Conservation (phyloP, 30 jellyfish, hydroid and myxozoan species). For the Sanderia malayensis region DNA sequence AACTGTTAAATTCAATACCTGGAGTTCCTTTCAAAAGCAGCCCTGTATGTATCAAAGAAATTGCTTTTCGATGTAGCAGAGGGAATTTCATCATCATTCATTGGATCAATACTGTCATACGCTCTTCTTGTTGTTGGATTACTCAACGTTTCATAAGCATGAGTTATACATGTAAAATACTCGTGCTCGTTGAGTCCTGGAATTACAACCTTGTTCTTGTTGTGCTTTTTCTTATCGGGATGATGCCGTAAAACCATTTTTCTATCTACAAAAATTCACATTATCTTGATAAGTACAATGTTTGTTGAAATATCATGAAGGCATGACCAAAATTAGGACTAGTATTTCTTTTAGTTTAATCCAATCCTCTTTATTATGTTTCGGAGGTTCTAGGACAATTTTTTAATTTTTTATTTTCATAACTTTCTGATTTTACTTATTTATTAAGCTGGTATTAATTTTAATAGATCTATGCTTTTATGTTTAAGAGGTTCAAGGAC, state of each 20-base stretch:
- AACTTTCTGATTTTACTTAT: too few relatives aligned
- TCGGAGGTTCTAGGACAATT: too few relatives aligned
- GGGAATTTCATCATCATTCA: constrained; percentile 84
- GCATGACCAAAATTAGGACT: too few relatives aligned
- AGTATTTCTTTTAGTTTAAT: too few relatives aligned
- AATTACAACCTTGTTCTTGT: constrained; percentile 22
- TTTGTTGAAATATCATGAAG: too few relatives aligned
- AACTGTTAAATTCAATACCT: constrained; percentile 62
- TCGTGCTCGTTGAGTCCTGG: constrained; percentile 87
- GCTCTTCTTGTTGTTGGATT: constrained; percentile 76
- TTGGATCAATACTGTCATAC: constrained; percentile 89
- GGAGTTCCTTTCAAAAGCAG: constrained; percentile 61
- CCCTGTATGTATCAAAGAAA: constrained; percentile 61
- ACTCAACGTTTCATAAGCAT: constrained; percentile 83
- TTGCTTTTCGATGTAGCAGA: constrained; percentile 63
- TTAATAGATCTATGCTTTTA: too few relatives aligned
- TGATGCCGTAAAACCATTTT: constrained; percentile 79
- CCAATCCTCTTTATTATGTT: too few relatives aligned
- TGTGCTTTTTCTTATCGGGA: constrained; percentile 81
- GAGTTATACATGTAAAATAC: constrained; percentile 87
- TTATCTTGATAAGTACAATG: too few relatives aligned
- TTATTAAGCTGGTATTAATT: too few relatives aligned
- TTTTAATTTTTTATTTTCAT: too few relatives aligned
- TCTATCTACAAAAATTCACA: constrained; percentile 52
- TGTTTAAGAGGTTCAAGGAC: too few relatives aligned